A percentile compares a stretch with the other conserved stretches of the same genome.
phyloP scores from a whole-genome alignment of 2,797 vertebrate genomes.

The Lacerta bilineata region DNA sequence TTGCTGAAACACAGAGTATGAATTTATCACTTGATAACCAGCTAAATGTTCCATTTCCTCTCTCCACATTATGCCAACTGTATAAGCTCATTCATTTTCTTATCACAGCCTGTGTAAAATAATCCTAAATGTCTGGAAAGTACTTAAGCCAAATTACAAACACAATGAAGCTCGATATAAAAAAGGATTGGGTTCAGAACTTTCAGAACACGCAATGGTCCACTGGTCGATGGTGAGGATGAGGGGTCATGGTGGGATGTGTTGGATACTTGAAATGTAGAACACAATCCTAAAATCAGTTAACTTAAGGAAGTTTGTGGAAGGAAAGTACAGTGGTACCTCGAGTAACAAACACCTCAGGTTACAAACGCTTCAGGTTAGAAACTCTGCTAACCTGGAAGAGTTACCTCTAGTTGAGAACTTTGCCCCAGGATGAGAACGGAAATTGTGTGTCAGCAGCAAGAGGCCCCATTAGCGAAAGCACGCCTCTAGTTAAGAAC shows the following conservation, averaged over 20 bases:
- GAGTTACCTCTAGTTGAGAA: too few species aligned
- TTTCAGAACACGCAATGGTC: not conserved
- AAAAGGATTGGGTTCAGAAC: conserved; percentile 12
- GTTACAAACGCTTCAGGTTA: too few species aligned
- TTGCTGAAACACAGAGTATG: not conserved
- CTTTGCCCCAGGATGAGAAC: too few species aligned
- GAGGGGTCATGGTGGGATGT: not conserved
- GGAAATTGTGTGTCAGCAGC: too few species aligned
- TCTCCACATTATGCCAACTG: conserved; percentile 27
- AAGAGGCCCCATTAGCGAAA: too few species aligned
- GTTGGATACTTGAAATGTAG: not conserved
- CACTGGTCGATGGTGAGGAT: too few species aligned
- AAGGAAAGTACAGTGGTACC: not conserved
- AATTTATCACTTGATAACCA: not conserved
- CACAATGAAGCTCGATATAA: not conserved
- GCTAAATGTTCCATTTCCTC: conserved; percentile 15
- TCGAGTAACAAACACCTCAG: too few species aligned
- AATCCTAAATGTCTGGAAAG: conserved; percentile 19
- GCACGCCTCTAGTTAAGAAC: too few species aligned
- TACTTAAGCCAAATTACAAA: conserved; percentile 25
- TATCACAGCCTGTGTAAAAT: conserved; percentile 11
- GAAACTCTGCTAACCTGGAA: too few species aligned
- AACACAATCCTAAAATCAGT: not conserved
- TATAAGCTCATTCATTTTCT: conserved; percentile 13
- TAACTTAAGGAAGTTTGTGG: not conserved